Evolutionary conservation across 2,113 vertebrate genomes (phyloP), one percentile per base, ranked within the genome.

Genomic region (Budorcas taxicolor): DNA sequence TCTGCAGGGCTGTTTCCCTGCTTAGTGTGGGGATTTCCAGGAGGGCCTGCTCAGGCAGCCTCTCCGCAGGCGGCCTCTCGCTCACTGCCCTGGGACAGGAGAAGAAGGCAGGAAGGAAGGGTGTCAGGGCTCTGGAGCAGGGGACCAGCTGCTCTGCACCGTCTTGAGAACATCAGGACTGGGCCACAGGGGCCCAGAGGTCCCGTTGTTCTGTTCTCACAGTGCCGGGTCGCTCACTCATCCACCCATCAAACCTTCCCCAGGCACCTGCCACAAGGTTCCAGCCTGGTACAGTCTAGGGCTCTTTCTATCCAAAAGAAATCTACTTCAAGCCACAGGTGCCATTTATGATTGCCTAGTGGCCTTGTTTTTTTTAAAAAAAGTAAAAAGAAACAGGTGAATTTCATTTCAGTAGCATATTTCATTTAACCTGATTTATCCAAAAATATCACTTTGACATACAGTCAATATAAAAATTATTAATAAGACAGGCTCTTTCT

Each of bases 101-200:
- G 62, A 47, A 78, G 90, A 33, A 7, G 33, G 43, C 9, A 43
- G 8, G 45, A 25, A 83, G 36, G 85, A 45, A 23, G 27, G 33
- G 43, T 29, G 6, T 52, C 52, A 19, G 47, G 29, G 33, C 25
- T 57, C 55, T 92, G 29, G 11, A 31, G 76, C 2, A 47, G 50
- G 43, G 2, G 40, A 7, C 16, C 11, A 23, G 43, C 16, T 81
- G 43, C 52, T 81, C 33, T 87, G 55, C 6, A 23, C 23, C 21
- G 2, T 21, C 45, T 71, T 31, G 67, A 67, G 45, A 53, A 64
- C 1, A 21, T 13, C 76, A 45, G 88, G 50, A 53, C 11, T 8
- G 36, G 62, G 33, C 45, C 19, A n/a, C 23, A 2, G 16, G 55
- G 11, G 4, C 76, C 50, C 1, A 0, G 10, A 14, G 0, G 2